Percentiles rank a stretch among this genome's conserved stretches.
phyloP scores from a whole-genome alignment of 2,113 vertebrate species.

The Chlamydotis undulata region DNA sequence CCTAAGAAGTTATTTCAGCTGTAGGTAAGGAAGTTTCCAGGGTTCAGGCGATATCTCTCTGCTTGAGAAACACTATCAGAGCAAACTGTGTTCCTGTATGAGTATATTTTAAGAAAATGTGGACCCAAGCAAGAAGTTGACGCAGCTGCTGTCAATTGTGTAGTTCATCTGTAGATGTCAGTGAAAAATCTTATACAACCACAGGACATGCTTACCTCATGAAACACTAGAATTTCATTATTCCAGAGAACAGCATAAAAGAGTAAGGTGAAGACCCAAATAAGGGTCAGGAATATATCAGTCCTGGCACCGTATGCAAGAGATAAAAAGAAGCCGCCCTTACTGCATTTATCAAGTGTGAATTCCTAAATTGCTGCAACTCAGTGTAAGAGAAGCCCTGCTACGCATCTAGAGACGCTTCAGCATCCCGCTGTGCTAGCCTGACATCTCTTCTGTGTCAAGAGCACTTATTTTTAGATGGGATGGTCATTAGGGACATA shows the following conservation, averaged over 20 bases:
- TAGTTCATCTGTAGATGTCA: neutral
- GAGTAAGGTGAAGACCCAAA: neutral
- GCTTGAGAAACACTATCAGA: neutral
- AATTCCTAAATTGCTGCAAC: conserved; percentile 63
- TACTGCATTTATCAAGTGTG: conserved; percentile 55
- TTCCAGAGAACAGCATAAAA: neutral
- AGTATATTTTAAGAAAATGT: neutral
- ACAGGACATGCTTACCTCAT: neutral
- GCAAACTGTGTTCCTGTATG: neutral
- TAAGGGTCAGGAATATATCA: conserved; percentile 33
- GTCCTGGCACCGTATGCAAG: neutral
- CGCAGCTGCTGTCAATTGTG: neutral
- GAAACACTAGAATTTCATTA: neutral
- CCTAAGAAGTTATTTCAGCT: neutral
- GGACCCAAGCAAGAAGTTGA: neutral
- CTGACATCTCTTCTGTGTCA: conserved; percentile 52
- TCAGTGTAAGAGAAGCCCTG: conserved; percentile 37
- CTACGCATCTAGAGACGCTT: conserved; percentile 44
- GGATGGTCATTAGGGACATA: conserved; percentile 31
- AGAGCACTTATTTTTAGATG: conserved; percentile 68
- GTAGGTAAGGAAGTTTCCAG: neutral
- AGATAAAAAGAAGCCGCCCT: conserved; percentile 52
- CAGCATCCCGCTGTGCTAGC: conserved; percentile 47
- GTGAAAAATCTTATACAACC: neutral
- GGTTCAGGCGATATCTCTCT: neutral